Conservation (phyloP, 2,888 invertebrate genomes). For the Tiphia femorata region DNA sequence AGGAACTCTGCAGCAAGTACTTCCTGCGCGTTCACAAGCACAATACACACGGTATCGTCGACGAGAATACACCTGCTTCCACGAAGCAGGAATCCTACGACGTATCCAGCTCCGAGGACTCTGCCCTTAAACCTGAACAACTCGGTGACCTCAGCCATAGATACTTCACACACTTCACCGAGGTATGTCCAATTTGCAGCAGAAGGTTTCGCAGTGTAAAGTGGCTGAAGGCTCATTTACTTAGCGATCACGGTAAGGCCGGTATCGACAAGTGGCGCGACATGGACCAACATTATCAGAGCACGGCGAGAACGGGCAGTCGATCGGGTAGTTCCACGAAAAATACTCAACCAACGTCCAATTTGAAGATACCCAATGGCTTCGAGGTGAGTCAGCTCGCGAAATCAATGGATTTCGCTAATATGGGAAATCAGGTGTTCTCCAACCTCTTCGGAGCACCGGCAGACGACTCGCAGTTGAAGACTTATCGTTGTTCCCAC, state of each 20-base stretch:
- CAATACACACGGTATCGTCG: conserved; percentile 96
- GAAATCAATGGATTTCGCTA: conserved; percentile 47
- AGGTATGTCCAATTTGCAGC: conserved; percentile 88
- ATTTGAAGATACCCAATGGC: conserved; percentile 74
- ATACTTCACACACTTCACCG: conserved; percentile 78
- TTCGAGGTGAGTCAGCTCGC: conserved; percentile 56
- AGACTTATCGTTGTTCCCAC: conserved; percentile 90
- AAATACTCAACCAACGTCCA: conserved; percentile 65
- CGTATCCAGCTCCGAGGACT: conserved; percentile 60
- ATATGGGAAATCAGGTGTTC: conserved; percentile 70
- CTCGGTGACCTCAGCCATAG: conserved; percentile 74
- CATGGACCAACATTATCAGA: conserved; percentile 71
- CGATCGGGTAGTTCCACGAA: conserved; percentile 54
- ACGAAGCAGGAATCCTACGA: conserved; percentile 58
- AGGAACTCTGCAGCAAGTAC: conserved; percentile 98
- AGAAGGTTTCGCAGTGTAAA: conserved; percentile 89
- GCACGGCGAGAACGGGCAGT: conserved; percentile 66
- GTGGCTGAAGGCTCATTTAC: conserved; percentile 88
- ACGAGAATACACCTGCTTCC: conserved; percentile 75
- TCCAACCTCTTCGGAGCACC: conserved; percentile 70
- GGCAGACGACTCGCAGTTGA: conserved; percentile 72
- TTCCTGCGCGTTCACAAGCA: conserved; percentile 97
- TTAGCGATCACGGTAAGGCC: conserved; percentile 85
- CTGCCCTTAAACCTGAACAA: conserved; percentile 72
- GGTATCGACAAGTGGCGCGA: conserved; percentile 76